Percentiles rank a stretch among this genome's conserved stretches.
Conservation (phyloP, 1,140 invertebrate genomes). For the Nasonia longicornis region DNA sequence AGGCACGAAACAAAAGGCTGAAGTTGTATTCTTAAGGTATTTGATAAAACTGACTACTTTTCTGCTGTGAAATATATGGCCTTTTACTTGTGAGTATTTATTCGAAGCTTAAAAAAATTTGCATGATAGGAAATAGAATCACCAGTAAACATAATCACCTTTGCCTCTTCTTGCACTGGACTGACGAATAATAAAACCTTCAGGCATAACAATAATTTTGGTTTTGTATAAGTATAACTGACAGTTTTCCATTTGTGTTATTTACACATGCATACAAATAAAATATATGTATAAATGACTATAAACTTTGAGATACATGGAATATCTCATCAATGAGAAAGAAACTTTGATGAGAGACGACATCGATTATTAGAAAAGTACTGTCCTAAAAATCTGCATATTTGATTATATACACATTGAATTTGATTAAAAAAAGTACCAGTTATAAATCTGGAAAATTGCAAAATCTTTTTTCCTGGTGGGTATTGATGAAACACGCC, state of each 20-base stretch:
- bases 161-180: conserved; percentile 23
- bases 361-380: conserved; percentile 19
- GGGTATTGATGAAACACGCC: conserved; percentile 26
- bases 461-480: background rate
- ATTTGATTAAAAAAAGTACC: conserved; percentile 3
- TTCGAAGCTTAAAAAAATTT: conserved; percentile 37
- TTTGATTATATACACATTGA: conserved; percentile 28
- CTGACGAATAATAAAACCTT: conserved; percentile 28
- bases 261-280: conserved; percentile 44
- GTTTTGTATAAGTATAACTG: conserved; percentile 29
- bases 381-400: conserved; percentile 13
- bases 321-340: conserved; percentile 25
- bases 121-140: conserved; percentile 14
- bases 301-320: conserved; percentile 34
- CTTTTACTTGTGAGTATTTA: conserved; percentile 41
- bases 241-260: conserved; percentile 41
- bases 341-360: conserved; percentile 15
- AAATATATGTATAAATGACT: conserved; percentile 42
- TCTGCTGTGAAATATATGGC: conserved; percentile 31
- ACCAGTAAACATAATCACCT: conserved; percentile 8
- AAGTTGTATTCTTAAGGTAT: conserved; percentile 37
- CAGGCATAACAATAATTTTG: conserved; percentile 26
- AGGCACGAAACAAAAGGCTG: conserved; percentile 47
- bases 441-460: conserved; percentile 23
- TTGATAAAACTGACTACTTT: conserved; percentile 28